A percentile compares a stretch with the other conserved stretches of the same genome.
These are phyloP conservation scores for Axis porcinus DNA, from an alignment of 2,113 vertebrate species.

Conservation along the genomic window DNA sequence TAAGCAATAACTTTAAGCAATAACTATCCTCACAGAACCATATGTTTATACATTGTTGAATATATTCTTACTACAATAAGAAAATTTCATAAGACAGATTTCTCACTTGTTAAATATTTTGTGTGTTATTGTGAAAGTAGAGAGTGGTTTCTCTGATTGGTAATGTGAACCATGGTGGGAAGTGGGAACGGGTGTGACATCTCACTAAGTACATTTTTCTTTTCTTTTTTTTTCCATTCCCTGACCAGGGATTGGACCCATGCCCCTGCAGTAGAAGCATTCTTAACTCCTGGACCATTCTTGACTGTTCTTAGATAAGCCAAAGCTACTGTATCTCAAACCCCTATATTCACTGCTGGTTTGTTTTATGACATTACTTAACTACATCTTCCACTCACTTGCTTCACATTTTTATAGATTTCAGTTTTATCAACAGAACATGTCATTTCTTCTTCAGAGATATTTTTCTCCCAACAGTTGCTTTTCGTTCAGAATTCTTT, in stretches of 20 bases:
- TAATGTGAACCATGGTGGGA: neutral
- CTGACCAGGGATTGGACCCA: neutral
- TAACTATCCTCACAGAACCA: neutral
- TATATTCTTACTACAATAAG: conserved; percentile 7
- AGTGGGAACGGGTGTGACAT: neutral
- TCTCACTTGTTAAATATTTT: neutral
- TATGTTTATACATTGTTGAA: conserved; percentile 7
- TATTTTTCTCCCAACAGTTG: neutral
- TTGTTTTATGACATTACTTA: neutral
- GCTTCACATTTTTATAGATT: conserved; percentile 1
- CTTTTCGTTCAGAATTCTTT: neutral
- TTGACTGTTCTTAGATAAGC: neutral
- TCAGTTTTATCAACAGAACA: neutral
- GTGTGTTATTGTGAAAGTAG: neutral
- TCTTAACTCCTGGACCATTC: neutral
- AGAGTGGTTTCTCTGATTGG: neutral
- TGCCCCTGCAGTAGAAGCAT: neutral
- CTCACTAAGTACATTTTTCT: neutral
- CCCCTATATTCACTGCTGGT: neutral
- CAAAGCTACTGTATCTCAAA: neutral
- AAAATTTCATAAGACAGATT: neutral
- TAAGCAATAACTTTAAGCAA: neutral
- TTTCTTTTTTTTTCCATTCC: neutral
- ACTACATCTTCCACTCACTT: neutral
- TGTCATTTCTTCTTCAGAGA: neutral